Evolutionary conservation across 2,113 vertebrate genomes (phyloP).

Genomic region (Sitta europaea): DNA sequence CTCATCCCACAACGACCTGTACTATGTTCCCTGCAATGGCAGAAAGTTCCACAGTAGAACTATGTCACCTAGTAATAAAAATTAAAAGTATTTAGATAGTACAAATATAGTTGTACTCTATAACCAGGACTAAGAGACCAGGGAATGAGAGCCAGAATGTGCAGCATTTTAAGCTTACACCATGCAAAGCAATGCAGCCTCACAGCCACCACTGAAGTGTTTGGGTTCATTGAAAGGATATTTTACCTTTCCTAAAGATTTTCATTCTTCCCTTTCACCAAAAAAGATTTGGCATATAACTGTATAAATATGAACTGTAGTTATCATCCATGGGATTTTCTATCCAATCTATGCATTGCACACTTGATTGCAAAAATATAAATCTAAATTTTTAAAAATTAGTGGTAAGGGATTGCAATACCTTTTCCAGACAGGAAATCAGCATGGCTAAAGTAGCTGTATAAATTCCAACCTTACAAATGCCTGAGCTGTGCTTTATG

Average conservation of each 20-base stretch:
- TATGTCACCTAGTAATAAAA: neutral
- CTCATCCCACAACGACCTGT: neutral
- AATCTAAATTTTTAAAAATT: neutral
- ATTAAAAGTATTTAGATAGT: neutral
- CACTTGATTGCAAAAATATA: neutral
- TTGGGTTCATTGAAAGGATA: neutral
- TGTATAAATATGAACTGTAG: neutral
- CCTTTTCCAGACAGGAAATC: neutral
- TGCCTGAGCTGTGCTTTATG: neutral
- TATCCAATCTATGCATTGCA: neutral
- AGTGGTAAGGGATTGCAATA: neutral
- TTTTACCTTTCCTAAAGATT: neutral
- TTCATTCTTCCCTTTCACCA: neutral
- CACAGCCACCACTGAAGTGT: neutral
- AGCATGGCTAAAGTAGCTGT: neutral
- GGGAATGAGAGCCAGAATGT: neutral
- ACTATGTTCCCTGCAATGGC: neutral
- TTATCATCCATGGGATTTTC: neutral
- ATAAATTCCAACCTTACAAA: neutral
- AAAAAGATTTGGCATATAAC: neutral
- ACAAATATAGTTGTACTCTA: neutral
- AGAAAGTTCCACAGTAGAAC: neutral
- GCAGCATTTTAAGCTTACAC: neutral
- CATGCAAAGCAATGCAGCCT: neutral
- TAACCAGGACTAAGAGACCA: neutral